These are phyloP conservation scores for Garrulus glandarius DNA, from an alignment of 2,797 vertebrate genomes.

Conservation along the genomic window DNA sequence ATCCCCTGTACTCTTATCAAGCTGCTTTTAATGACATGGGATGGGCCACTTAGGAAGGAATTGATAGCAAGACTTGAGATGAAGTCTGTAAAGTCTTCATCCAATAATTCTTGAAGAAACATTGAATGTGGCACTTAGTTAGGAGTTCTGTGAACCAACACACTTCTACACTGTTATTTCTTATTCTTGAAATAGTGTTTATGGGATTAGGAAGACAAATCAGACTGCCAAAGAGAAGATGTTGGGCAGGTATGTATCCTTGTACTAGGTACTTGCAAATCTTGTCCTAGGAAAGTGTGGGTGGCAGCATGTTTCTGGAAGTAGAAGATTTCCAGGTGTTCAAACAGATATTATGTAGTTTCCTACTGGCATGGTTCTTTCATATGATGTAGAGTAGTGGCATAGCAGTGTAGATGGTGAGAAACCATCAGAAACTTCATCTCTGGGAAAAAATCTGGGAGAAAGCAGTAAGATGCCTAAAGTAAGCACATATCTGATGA, in stretches of 20 bases:
- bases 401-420: not conserved
- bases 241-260: not conserved
- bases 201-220: not conserved
- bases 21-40: not conserved
- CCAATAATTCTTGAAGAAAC: not conserved
- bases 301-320: not conserved
- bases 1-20: not conserved
- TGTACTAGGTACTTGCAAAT: not conserved
- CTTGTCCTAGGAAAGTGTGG: not conserved
- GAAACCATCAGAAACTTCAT: not conserved
- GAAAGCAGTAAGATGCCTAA: not conserved
- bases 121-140: not conserved
- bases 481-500: not conserved
- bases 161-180: not conserved
- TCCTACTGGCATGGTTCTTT: not conserved
- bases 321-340: not conserved
- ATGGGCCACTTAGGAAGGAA: not conserved
- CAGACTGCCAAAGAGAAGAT: not conserved
- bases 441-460: not conserved
- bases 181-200: not conserved
- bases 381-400: not conserved
- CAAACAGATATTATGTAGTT: not conserved
- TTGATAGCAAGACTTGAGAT: not conserved
- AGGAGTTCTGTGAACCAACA: not conserved
- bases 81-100: not conserved